Conservation (phyloP, 1,140 invertebrate species). For the Pogonomyrmex californicus region DNA sequence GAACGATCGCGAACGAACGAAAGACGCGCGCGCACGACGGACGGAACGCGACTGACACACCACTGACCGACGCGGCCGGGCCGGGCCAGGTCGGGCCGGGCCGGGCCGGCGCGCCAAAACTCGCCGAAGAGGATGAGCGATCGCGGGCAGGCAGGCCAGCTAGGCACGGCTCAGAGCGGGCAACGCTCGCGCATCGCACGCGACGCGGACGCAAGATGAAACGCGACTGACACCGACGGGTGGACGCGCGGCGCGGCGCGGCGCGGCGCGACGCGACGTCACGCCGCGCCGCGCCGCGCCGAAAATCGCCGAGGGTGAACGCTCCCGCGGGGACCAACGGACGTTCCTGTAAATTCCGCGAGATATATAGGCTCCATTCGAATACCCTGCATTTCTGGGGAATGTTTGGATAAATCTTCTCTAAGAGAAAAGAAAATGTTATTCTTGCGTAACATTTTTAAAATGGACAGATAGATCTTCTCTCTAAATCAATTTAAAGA, state of each 20-base stretch:
- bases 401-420: background rate
- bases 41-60: background rate
- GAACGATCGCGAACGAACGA: conserved; percentile 20
- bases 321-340: conserved; percentile 26
- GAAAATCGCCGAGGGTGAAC: conserved; percentile 50
- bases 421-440: no score
- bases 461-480: no score
- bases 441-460: no score
- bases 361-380: background rate
- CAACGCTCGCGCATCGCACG: background rate
- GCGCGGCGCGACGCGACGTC: background rate
- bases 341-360: background rate
- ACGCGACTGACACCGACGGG: conserved; percentile 32
- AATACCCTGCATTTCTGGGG: background rate
- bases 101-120: background rate
- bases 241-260: background rate
- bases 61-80: background rate
- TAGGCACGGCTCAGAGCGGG: background rate
- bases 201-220: conserved; percentile 53
- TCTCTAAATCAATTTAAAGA: no score
- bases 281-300: conserved; percentile 13
- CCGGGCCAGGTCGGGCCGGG: background rate
- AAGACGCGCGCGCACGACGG: background rate
- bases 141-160: background rate
- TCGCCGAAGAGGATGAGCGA: conserved; percentile 15